Conservation (phyloP, 2,797 vertebrate species). For the Hephaestus fuliginosus region DNA sequence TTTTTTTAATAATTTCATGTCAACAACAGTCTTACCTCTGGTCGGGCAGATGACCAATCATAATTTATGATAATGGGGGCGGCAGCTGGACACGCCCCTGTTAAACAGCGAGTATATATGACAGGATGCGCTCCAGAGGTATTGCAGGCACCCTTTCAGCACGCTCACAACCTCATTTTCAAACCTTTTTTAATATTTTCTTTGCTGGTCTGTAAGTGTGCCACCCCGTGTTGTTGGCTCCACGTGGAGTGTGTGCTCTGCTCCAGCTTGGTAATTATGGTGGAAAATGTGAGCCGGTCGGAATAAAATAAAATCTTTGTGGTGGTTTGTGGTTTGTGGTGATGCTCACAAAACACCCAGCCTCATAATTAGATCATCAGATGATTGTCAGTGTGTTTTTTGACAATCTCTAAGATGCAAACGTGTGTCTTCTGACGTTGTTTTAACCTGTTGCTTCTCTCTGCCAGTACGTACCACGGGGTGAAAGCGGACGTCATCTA, state of each 20-base stretch:
- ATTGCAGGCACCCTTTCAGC: background rate
- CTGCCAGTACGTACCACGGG: slow-evolving; percentile 85
- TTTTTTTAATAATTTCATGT: too few species aligned
- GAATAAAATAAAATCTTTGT: too few species aligned
- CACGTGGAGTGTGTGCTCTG: background rate
- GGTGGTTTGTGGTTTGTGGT: too few species aligned
- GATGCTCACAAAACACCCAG: too few species aligned
- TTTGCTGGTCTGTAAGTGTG: background rate
- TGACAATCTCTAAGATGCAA: background rate
- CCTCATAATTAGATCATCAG: too few species aligned
- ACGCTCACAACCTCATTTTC: background rate
- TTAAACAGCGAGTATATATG: too few species aligned
- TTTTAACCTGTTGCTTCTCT: slow-evolving; percentile 1
- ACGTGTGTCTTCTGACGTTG: background rate
- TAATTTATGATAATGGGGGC: too few species aligned
- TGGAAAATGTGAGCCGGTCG: slow-evolving; percentile 1
- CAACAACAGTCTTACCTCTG: too few species aligned
- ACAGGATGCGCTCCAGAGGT: background rate
- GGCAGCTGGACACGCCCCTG: too few species aligned
- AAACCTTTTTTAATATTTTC: background rate
- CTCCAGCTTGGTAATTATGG: background rate
- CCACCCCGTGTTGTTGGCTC: background rate
- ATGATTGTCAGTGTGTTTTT: background rate
- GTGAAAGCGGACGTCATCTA: slow-evolving; percentile 88
- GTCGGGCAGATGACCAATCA: too few species aligned